Percentiles rank a stretch among this genome's conserved stretches.
These are phyloP conservation scores for Carlito syrichta DNA, from an alignment of 2,113 vertebrate genomes.

Conservation along the genomic window DNA sequence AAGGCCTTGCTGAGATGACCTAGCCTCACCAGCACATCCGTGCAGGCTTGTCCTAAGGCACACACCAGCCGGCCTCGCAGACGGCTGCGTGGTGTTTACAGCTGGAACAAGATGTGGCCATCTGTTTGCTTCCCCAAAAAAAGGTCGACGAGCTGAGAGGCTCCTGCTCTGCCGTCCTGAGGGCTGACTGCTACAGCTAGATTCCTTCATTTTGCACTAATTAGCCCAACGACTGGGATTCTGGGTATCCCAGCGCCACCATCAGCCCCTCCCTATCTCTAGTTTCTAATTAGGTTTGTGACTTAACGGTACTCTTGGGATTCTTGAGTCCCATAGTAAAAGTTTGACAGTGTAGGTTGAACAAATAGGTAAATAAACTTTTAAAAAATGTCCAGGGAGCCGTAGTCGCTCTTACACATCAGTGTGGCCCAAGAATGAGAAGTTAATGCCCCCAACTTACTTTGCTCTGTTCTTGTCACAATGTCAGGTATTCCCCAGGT, in stretches of 20 bases:
- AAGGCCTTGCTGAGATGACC: neutral
- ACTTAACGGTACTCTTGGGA: constrained; percentile 36
- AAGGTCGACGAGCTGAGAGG: neutral
- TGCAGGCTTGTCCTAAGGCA: neutral
- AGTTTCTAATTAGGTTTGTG: constrained; percentile 26
- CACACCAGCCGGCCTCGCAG: neutral
- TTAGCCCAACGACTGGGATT: neutral
- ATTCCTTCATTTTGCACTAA: neutral
- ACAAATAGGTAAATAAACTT: constrained; percentile 31
- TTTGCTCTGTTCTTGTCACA: neutral
- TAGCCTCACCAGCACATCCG: fast-evolving
- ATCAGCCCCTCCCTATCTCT: neutral
- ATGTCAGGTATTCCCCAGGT: neutral
- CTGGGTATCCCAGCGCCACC: fast-evolving
- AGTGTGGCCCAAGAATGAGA: neutral
- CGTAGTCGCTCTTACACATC: neutral
- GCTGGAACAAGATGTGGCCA: neutral
- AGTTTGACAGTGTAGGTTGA: constrained; percentile 3
- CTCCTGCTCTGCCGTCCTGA: neutral
- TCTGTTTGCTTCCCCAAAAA: neutral
- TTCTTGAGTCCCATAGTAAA: constrained; percentile 22
- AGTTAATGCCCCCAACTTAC: neutral
- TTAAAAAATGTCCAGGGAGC: neutral
- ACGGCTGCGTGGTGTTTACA: fast-evolving
- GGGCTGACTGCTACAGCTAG: neutral